Conservation (phyloP, 2,113 vertebrate species). For the Nymphicus hollandicus region DNA sequence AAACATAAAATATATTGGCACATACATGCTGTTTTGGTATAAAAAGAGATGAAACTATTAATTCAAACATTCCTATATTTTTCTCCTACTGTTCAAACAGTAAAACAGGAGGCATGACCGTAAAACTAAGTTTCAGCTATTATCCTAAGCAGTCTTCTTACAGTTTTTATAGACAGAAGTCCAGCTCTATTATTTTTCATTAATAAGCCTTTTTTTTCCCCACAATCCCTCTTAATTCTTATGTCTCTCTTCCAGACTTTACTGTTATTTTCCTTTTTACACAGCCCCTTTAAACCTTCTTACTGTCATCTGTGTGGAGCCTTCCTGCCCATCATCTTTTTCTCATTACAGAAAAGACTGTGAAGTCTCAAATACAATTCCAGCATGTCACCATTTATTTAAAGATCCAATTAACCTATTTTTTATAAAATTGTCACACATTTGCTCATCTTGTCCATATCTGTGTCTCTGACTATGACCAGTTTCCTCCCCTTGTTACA, state of each 20-base stretch:
- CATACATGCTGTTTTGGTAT: not conserved
- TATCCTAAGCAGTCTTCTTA: not conserved
- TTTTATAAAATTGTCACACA: not conserved
- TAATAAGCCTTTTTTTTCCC: not conserved
- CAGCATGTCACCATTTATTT: not conserved
- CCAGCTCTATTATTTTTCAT: not conserved
- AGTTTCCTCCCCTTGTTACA: not conserved
- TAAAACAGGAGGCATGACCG: not conserved
- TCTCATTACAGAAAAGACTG: not conserved
- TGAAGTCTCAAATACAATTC: not conserved
- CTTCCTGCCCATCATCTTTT: not conserved
- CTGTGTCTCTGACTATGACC: not conserved
- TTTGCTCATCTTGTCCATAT: not conserved
- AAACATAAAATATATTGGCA: not conserved
- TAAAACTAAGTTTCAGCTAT: not conserved
- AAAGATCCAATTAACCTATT: conserved; percentile 4
- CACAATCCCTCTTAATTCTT: not conserved
- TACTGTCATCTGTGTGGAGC: not conserved
- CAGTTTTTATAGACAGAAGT: not conserved
- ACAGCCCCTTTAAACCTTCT: not conserved
- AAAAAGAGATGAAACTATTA: not conserved
- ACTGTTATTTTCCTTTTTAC: not conserved
- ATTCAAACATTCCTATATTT: not conserved
- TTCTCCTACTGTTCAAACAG: not conserved
- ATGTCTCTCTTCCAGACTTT: not conserved